A percentile compares a stretch with the other conserved stretches of the same genome.
Conservation (phyloP, 2,113 vertebrate species). For the Toxotes chatareus region DNA sequence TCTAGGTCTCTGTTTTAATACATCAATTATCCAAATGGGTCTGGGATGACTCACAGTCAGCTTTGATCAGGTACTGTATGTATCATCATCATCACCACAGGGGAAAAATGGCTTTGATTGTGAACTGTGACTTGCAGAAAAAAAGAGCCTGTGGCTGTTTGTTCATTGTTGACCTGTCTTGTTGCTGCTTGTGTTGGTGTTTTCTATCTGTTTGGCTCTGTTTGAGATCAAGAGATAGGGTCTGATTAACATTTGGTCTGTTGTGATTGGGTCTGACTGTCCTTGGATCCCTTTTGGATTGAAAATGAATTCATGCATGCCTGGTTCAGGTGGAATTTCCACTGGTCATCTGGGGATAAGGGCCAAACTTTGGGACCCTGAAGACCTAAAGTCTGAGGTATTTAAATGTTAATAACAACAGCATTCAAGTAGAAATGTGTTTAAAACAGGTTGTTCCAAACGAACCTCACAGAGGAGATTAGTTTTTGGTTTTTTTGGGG, state of each 20-base stretch:
- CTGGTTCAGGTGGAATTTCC: too few species aligned
- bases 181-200: too few species aligned
- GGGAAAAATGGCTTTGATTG: background rate
- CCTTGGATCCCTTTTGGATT: too few species aligned
- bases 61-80: background rate
- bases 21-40: background rate
- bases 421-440: background rate
- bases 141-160: too few species aligned
- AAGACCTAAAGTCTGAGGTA: too few species aligned
- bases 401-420: background rate
- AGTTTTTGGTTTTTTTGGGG: background rate
- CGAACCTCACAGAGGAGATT: background rate
- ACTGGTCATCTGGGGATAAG: too few species aligned
- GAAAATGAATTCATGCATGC: too few species aligned
- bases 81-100: background rate
- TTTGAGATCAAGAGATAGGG: too few species aligned
- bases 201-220: too few species aligned
- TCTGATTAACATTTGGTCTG: too few species aligned
- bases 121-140: background rate
- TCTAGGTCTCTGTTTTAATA: background rate
- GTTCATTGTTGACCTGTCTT: too few species aligned
- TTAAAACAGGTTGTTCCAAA: background rate
- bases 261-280: too few species aligned
- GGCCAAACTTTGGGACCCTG: background rate
- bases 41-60: background rate